A percentile compares a stretch with the other conserved stretches of the same genome.
phyloP scores from a whole-genome alignment of 2,888 invertebrate genomes.

The Diabrotica balteata region DNA sequence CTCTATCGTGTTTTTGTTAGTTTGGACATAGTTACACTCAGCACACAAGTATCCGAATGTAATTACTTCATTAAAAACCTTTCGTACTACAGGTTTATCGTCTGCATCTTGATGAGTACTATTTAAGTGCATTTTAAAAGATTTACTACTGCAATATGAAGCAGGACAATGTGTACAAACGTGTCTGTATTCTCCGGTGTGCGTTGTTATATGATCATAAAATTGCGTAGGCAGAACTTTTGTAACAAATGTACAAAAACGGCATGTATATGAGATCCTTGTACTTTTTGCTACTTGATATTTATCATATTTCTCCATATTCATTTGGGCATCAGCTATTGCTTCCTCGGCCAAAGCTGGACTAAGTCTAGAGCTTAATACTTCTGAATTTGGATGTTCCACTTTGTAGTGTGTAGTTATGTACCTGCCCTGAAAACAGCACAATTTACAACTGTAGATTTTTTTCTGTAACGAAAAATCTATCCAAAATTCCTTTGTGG shows the following conservation, averaged over 20 bases:
- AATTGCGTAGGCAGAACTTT: conserved; percentile 58
- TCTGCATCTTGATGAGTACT: conserved; percentile 42
- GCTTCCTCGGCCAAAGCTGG: conserved; percentile 64
- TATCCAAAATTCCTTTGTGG: conserved; percentile 46
- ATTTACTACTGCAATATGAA: conserved; percentile 46
- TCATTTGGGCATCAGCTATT: conserved; percentile 59
- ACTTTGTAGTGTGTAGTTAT: conserved; percentile 73
- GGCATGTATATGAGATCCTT: conserved; percentile 49
- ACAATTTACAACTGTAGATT: conserved; percentile 65
- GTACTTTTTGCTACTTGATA: conserved; percentile 17
- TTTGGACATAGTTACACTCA: conserved; percentile 77
- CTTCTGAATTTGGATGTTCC: conserved; percentile 71
- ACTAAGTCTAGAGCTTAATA: conserved; percentile 69
- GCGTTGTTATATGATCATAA: conserved; percentile 76
- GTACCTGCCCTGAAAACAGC: conserved; percentile 65
- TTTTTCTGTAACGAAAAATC: conserved; percentile 36
- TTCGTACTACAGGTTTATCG: conserved; percentile 32
- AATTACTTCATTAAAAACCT: conserved; percentile 32
- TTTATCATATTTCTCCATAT: conserved; percentile 43
- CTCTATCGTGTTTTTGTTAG: conserved; percentile 67
- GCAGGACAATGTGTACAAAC: conserved; percentile 68
- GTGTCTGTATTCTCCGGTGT: conserved; percentile 81
- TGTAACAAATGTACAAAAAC: conserved; percentile 53
- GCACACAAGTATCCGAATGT: conserved; percentile 68
- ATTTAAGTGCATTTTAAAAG: conserved; percentile 47